Evolutionary conservation across 2,888 invertebrate genomes (phyloP).

Genomic region (Idaea straminata): DNA sequence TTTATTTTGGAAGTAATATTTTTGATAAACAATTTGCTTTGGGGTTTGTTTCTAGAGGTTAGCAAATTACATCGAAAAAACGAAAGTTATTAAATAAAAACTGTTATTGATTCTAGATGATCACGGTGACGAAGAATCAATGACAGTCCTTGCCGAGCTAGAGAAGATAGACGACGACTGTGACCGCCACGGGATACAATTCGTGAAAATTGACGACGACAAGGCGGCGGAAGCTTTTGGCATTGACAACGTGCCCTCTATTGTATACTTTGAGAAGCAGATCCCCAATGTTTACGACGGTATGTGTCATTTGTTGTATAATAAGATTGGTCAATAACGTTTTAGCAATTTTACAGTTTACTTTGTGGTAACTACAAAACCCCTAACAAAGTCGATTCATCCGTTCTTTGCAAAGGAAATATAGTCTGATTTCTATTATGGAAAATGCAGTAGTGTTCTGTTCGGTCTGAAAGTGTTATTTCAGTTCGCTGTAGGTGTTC

Average conservation of each 20-base stretch:
- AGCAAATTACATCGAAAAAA: neutral
- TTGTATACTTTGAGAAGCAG: conserved; percentile 96
- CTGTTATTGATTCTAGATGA: conserved; percentile 83
- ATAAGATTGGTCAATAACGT: too few species aligned
- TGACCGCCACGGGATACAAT: conserved; percentile 94
- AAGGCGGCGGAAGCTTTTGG: conserved; percentile 93
- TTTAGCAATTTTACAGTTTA: too few species aligned
- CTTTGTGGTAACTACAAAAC: too few species aligned
- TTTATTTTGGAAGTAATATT: neutral
- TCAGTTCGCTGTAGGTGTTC: neutral
- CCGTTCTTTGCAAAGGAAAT: too few species aligned
- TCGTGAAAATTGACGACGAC: conserved; percentile 94
- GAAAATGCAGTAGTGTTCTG: too few species aligned
- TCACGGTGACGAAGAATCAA: conserved; percentile 92
- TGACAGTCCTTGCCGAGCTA: conserved; percentile 90
- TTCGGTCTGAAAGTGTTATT: neutral
- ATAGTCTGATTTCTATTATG: too few species aligned
- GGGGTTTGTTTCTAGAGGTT: neutral
- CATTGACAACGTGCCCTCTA: conserved; percentile 89
- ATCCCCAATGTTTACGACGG: conserved; percentile 96
- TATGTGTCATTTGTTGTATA: conserved; percentile 40
- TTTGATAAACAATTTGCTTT: neutral
- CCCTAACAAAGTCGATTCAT: too few species aligned
- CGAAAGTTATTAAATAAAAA: neutral
- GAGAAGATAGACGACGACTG: conserved; percentile 97